Evolutionary conservation across 2,113 vertebrate genomes (phyloP), one percentile per base, ranked within the genome.

Genomic region (Coracopsis vasa): DNA sequence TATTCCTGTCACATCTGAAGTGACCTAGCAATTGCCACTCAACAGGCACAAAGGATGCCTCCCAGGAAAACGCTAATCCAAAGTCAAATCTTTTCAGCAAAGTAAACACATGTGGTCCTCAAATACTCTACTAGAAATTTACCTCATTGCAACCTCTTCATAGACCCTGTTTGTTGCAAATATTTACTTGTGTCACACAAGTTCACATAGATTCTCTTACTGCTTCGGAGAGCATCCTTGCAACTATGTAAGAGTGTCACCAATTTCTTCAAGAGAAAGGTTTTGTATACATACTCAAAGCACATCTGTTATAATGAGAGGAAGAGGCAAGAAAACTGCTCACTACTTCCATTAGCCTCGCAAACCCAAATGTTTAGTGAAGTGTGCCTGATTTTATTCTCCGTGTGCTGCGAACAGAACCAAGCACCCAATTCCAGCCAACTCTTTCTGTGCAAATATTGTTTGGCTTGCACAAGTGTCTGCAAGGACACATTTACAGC

Each of bases 251-350:
- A 39, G 13, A 33, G 16, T 16, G 42, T 31, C 19, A n/a, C 7
- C 4, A 50, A 7, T 72, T 88, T 85, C 60, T 70, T 62, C 48
- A 7, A 2, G 44, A 80, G 53, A 80, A 82, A 75, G 16, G 6
- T 58, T 72, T 47, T 85, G 29, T 47, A 47, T 20, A 29, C 3
- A 2, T 27, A 23, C 65, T 79, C 35, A 75, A 64, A 73, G 25
- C 6, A 19, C 0, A 0, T 27, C 50, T 88, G 18, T 12, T 86
- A 24, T 56, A 89, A 65, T 0, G 3, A 15, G 3, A 77, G 62
- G 51, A 74, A 71, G 62, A 67, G 61, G 35, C 0, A 3, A 79
- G 25, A 47, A 71, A 25, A 24, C 27, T 54, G 27, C 39, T 42
- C 33, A 9, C 41, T 74, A 58, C 44, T 79, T 61, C 58, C 60